Evolutionary conservation across 2,113 vertebrate genomes (phyloP).

Genomic region (Zosterops lateralis): DNA sequence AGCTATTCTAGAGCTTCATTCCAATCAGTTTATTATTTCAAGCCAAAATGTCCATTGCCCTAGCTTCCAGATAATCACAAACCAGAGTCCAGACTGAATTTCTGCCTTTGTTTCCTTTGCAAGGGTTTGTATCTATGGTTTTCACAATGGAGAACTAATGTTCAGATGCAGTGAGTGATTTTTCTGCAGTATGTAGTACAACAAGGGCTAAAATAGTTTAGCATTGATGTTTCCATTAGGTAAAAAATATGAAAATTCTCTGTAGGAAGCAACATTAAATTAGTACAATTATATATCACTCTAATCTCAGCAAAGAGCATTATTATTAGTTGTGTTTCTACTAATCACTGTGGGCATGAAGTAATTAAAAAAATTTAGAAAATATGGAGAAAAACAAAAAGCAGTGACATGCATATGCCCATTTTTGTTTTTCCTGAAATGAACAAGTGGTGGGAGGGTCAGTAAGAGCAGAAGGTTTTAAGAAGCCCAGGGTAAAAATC

Average conservation of each 20-base stretch:
- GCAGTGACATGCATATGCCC: rapidly evolving
- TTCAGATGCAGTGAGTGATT: neutral
- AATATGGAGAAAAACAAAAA: neutral
- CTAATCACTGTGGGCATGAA: neutral
- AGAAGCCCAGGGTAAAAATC: neutral
- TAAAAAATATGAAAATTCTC: neutral
- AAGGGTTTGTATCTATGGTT: neutral
- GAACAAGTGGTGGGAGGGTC: neutral
- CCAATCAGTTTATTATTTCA: neutral
- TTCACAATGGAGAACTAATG: neutral
- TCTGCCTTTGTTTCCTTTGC: neutral
- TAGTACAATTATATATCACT: neutral
- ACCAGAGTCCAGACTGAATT: neutral
- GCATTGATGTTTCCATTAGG: neutral
- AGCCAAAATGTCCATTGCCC: neutral
- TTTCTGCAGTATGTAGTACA: neutral
- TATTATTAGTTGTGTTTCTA: neutral
- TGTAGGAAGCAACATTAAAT: neutral
- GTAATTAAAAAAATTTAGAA: neutral
- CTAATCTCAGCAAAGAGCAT: neutral
- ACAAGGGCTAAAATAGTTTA: neutral
- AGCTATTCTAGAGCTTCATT: neutral
- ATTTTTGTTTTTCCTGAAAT: neutral
- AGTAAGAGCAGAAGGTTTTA: neutral
- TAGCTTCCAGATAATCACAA: neutral